Conservation (phyloP, 2,888 invertebrate genomes). For the Hydraecia micacea region DNA sequence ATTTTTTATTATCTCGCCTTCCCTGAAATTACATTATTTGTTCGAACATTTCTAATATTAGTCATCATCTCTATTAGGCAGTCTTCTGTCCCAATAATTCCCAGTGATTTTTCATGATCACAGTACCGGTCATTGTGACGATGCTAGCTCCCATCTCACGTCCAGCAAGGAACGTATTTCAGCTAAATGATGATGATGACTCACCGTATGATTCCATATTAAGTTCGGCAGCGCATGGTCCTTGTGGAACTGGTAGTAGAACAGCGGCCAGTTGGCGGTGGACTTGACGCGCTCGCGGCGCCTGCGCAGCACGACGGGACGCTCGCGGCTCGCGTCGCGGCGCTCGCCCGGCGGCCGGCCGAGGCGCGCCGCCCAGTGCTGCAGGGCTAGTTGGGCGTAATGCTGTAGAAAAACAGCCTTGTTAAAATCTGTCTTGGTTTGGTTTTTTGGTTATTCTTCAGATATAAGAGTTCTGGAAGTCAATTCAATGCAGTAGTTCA, state of each 20-base stretch:
- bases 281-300: slow-evolving; percentile 96
- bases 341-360: slow-evolving; percentile 90
- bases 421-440: background rate
- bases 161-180: background rate
- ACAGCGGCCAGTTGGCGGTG: slow-evolving; percentile 97
- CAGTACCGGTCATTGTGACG: background rate
- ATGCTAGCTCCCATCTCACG: background rate
- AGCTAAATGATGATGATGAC: slow-evolving; percentile 16
- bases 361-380: slow-evolving; percentile 92
- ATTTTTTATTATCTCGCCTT: background rate
- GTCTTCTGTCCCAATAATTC: background rate
- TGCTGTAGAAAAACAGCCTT: slow-evolving; percentile 72
- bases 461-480: no score
- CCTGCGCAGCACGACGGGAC: slow-evolving; percentile 97
- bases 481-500: no score
- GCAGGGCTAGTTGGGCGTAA: slow-evolving; percentile 84
- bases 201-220: slow-evolving; percentile 99
- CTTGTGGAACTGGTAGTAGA: slow-evolving; percentile 98
- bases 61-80: background rate
- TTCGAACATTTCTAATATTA: no score
- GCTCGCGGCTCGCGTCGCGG: slow-evolving; percentile 91
- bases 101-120: background rate
- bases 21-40: background rate
- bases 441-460: no score
- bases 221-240: slow-evolving; percentile 99